phyloP scores from a whole-genome alignment of 2,797 vertebrate genomes.

The Rhabdophis nuchalis region DNA sequence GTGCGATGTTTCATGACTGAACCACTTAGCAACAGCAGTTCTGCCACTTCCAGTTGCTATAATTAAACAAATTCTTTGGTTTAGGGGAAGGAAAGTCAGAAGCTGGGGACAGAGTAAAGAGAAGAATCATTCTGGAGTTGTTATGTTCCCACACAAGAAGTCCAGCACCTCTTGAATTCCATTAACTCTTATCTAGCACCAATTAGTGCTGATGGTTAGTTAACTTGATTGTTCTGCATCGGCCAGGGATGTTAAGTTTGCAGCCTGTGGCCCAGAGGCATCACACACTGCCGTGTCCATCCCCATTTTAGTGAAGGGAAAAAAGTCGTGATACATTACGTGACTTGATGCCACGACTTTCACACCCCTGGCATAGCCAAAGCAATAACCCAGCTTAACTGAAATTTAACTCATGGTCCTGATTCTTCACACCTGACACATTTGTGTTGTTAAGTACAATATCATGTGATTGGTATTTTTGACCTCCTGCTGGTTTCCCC shows the following conservation, averaged over 20 bases:
- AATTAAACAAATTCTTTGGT: background rate
- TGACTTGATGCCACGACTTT: too few species aligned
- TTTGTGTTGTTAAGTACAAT: background rate
- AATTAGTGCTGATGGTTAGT: background rate
- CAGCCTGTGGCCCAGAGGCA: too few species aligned
- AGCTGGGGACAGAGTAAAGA: background rate
- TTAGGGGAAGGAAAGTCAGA: background rate
- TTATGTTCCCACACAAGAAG: background rate
- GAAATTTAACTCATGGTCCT: background rate
- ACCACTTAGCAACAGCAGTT: background rate
- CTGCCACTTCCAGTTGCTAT: background rate
- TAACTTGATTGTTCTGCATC: background rate
- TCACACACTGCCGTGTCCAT: too few species aligned
- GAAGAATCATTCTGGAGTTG: background rate
- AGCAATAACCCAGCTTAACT: background rate
- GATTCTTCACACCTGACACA: background rate
- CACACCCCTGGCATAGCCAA: background rate
- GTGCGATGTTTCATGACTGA: background rate
- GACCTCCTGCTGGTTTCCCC: background rate
- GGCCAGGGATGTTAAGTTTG: too few species aligned
- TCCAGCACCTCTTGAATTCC: background rate
- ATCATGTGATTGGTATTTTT: background rate
- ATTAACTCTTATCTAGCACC: background rate
- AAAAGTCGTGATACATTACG: too few species aligned
- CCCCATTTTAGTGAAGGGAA: too few species aligned